Evolutionary conservation across 2,113 vertebrate genomes (phyloP), one percentile per base, ranked within the genome.

Genomic region (Alethe diademata): DNA sequence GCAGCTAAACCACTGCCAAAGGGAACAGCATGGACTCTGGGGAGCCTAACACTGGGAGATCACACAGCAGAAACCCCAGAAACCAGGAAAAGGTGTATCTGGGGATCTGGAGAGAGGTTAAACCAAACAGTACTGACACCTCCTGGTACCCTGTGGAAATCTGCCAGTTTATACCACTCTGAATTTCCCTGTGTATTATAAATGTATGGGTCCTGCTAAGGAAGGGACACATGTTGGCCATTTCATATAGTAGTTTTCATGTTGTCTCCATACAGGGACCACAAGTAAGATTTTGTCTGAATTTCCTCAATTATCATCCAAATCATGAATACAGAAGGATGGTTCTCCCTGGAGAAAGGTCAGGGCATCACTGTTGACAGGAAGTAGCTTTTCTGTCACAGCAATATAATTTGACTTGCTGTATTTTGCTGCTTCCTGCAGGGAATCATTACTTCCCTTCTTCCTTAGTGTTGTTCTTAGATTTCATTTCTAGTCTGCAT

Each of bases 201-300:
- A 81, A 38, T 8, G 38, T 16, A 40, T 1, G 5, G 19, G 31
- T 48, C 42, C 26, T 78, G 51, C 36, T 70, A 54, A 56, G 18
- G n/a, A 53, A 56, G 38, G 54, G 42, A 29, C 26, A 18, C 14
- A 4, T 1, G 2, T 8, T 61, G 54, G 17, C 18, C 36, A 29
- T 57, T 65, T 56, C 66, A 74, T 12, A 10, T 5, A 45, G 45
- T 19, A 78, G 47, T 26, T 67, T 45, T 36, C 38, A 18, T 33
- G 74, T 14, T 84, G 6, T 19, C 69, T 45, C 29, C 4, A 1
- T 24, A n/a, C 4, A 5, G 6, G 19, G 19, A 64, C 0, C 5
- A 75, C 40, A 79, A 53, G 40, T 47, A 54, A 61, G 45, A 69
- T 57, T 80, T 86, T 40, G 24, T 13, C 42, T 7, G 12, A 50